Percentiles rank a stretch among this genome's conserved stretches.
Conservation (phyloP, 2,797 vertebrate genomes). For the Gallinago stenura region DNA sequence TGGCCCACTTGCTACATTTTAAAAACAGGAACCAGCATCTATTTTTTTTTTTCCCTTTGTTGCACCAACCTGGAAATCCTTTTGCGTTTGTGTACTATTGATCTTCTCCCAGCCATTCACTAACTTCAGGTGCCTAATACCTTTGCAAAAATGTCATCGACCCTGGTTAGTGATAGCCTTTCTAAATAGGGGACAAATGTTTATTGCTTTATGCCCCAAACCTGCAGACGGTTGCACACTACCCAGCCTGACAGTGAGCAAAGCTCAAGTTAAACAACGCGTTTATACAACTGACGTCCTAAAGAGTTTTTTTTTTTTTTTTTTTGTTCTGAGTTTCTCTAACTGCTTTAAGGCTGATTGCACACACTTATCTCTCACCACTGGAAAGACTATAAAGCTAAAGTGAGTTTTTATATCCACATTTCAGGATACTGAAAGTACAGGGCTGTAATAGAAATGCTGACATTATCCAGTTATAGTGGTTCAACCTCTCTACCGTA, state of each 20-base stretch:
- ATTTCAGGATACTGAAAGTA: slow-evolving; percentile 12
- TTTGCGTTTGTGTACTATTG: neutral
- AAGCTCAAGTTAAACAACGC: neutral
- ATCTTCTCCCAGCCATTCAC: neutral
- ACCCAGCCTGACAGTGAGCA: neutral
- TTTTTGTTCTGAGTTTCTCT: neutral
- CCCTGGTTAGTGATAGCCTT: neutral
- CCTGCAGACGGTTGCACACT: neutral
- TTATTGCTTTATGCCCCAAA: neutral
- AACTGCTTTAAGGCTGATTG: slow-evolving; percentile 1
- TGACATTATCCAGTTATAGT: slow-evolving; percentile 33
- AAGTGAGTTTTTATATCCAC: slow-evolving; percentile 37
- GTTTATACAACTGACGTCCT: neutral
- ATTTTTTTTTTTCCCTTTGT: neutral
- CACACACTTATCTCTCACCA: neutral
- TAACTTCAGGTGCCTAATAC: neutral
- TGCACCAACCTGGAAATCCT: neutral
- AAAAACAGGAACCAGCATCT: neutral
- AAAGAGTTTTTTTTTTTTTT: neutral
- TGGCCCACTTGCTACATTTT: neutral
- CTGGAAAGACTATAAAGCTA: slow-evolving; percentile 15
- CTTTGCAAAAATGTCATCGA: neutral
- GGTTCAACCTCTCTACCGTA: slow-evolving; percentile 1
- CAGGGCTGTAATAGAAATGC: neutral
- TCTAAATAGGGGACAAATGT: neutral